Evolutionary conservation across 2,113 vertebrate species (phyloP), one percentile per base, ranked within the genome.

Genomic region (Melanotaenia duboulayi): DNA sequence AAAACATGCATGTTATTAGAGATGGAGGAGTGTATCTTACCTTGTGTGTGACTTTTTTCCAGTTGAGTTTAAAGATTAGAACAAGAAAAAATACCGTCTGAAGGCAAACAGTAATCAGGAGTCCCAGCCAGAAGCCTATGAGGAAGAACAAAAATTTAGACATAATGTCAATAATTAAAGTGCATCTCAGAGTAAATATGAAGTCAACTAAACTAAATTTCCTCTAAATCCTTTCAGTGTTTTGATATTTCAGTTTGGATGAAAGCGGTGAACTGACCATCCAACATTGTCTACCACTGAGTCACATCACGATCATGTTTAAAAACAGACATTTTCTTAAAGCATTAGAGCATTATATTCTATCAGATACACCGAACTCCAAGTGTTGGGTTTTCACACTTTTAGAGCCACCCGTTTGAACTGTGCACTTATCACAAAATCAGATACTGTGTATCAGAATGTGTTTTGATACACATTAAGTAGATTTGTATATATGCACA

Each of bases 121-220:
- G 85, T 1, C 97, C 96, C 1, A 94, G 50, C 95, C 96, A 98
- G 7, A 96, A 87, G 61, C 97, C 97, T 98, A 16, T 65, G 4
- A 62, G 10, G 35, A 66, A 32, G 13, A 13, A 77, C 7, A 74
- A 20, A 82, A 46, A 65, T 10, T 64, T 60, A 70, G 52, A 71
- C 4, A 44, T 25, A 71, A 19, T 13, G 12, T n/a, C 17, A 22
- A 35, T 23, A 25, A 11, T 39, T 37, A 39, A 7, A 58, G 32
- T 48, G 6, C 8, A 4, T 22, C 20, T 37, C 19, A 35, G 32
- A 9, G 8, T 35, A 35, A 35, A 35, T 35, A 35, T 35, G 32
- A 35, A 35, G 32, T 35, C 8, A 35, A 8, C 32, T 35, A 35
- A 35, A 35, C 8, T 35, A 35, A 5, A 35, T 9, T 8, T 1